Percentiles rank a stretch among this genome's conserved stretches.
phyloP scores from a whole-genome alignment of 2,797 vertebrate genomes.

The Mus spretus region DNA sequence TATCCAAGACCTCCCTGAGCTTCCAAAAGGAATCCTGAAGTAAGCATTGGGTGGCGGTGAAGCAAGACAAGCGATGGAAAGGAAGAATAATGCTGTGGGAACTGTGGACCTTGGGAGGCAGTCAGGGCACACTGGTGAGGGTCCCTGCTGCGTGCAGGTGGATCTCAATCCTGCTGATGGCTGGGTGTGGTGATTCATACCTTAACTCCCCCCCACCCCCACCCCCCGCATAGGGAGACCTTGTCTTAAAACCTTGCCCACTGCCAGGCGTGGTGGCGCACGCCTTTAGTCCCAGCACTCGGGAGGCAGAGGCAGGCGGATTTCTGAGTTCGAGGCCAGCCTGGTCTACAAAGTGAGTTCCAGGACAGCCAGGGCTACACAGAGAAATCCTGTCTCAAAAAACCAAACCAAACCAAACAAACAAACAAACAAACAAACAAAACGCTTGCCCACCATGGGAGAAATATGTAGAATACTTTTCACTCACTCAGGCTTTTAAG shows the following conservation, averaged over 20 bases:
- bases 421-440: neutral
- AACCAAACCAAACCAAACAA: too few species aligned
- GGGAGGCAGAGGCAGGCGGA: too few species aligned
- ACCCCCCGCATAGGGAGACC: neutral
- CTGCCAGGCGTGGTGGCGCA: too few species aligned
- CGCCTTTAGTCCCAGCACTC: too few species aligned
- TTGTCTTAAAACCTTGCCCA: neutral
- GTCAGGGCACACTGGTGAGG: neutral
- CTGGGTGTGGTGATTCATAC: neutral
- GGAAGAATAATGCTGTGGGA: neutral
- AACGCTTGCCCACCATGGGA: neutral
- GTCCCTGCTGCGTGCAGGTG: neutral
- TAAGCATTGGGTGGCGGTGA: neutral
- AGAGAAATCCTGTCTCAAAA: too few species aligned
- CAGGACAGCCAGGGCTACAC: too few species aligned
- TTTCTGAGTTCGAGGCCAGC: too few species aligned
- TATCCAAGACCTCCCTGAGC: too few species aligned
- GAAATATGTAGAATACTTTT: too few species aligned
- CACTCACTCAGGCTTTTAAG: neutral
- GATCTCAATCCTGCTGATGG: neutral
- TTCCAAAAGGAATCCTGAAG: neutral
- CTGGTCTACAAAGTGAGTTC: too few species aligned
- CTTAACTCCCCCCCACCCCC: neutral
- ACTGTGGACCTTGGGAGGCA: neutral
- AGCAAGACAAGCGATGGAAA: neutral